phyloP scores from a whole-genome alignment of 2,113 vertebrate genomes.

The Channa argus region DNA sequence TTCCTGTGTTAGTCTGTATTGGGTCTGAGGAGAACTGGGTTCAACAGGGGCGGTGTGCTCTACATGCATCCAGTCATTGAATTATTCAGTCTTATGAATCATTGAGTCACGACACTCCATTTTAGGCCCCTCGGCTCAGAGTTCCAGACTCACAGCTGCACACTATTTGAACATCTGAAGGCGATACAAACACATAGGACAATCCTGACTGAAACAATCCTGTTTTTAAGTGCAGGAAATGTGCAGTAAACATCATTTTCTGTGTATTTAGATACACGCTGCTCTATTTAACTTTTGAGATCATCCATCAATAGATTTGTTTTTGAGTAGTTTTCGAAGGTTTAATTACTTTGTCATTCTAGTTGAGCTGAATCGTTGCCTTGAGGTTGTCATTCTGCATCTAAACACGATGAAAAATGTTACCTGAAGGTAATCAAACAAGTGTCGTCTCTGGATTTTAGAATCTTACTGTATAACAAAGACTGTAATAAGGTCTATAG shows the following conservation, averaged over 20 bases:
- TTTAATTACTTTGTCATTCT: conserved; percentile 25
- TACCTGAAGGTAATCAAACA: background rate
- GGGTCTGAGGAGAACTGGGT: conserved; percentile 61
- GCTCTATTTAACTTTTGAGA: too few relatives aligned
- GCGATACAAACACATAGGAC: conserved; percentile 42
- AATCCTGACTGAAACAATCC: conserved; percentile 4
- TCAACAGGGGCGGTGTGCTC: conserved; percentile 75
- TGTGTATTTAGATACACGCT: background rate
- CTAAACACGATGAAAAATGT: conserved; percentile 11
- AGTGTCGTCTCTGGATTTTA: background rate
- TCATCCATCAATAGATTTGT: background rate
- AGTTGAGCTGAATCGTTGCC: conserved; percentile 15
- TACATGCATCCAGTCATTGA: conserved; percentile 80
- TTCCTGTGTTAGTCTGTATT: conserved; percentile 45
- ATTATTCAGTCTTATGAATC: conserved; percentile 85
- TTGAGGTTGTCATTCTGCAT: background rate
- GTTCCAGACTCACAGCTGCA: conserved; percentile 58
- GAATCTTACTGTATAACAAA: background rate
- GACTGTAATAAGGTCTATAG: background rate
- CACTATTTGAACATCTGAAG: conserved; percentile 57
- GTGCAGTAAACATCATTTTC: background rate
- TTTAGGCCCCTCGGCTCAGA: conserved; percentile 69
- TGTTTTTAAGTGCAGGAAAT: conserved; percentile 10
- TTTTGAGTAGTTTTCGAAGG: conserved; percentile 17
- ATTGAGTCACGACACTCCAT: conserved; percentile 80